These are phyloP conservation scores for Coelopa pilipes DNA, from an alignment of 2,888 invertebrate species.

Conservation along the genomic window DNA sequence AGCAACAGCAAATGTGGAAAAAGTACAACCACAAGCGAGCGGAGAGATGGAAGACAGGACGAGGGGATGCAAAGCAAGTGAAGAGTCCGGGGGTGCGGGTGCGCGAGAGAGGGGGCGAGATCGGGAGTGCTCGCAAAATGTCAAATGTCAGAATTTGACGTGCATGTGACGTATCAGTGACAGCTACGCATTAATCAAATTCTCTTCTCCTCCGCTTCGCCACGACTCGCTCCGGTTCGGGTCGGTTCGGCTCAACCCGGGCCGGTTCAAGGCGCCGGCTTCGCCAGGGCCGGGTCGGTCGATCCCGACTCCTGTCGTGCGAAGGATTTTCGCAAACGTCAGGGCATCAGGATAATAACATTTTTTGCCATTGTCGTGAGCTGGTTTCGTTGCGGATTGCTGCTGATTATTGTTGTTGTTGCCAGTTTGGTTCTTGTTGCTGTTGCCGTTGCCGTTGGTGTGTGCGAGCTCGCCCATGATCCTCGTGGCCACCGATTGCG, in stretches of 20 bases:
- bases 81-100: neutral
- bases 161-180: slow-evolving; percentile 69
- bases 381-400: neutral
- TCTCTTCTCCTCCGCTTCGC: slow-evolving; percentile 58
- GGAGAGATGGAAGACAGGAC: slow-evolving; percentile 6
- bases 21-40: neutral
- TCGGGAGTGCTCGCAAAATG: slow-evolving; percentile 53
- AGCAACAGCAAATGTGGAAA: neutral
- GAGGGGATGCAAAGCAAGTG: neutral
- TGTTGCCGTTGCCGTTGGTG: neutral
- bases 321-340: slow-evolving; percentile 27
- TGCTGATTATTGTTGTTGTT: too few species aligned
- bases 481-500: slow-evolving; percentile 18
- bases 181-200: slow-evolving; percentile 69
- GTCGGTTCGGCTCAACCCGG: neutral
- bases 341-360: slow-evolving; percentile 29
- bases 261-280: neutral
- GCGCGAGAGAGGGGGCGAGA: slow-evolving; percentile 1
- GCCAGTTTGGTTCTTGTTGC: too few species aligned
- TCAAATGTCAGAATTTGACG: slow-evolving; percentile 68
- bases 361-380: neutral
- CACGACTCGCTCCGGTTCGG: neutral
- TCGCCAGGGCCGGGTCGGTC: neutral
- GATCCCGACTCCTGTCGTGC: neutral
- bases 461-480: slow-evolving; percentile 26